Evolutionary conservation across 2,888 invertebrate genomes (phyloP).

Genomic region (Patella ulyssiponensis): DNA sequence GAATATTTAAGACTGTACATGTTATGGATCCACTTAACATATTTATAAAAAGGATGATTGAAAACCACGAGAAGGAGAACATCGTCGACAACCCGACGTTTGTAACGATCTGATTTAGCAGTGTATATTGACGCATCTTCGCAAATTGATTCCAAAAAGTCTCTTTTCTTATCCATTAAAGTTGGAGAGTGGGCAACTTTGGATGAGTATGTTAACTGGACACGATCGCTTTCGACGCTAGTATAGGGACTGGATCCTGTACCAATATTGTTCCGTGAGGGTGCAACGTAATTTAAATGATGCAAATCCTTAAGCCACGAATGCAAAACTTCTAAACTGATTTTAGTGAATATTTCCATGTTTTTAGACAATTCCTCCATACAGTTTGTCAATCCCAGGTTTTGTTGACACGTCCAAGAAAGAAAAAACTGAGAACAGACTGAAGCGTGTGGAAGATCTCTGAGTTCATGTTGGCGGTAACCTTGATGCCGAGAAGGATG

Average conservation of each 20-base stretch:
- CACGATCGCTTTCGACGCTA: too few species aligned
- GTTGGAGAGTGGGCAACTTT: neutral
- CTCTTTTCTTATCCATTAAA: too few species aligned
- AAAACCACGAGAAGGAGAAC: neutral
- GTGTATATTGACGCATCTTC: too few species aligned
- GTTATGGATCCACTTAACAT: neutral
- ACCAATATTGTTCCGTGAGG: too few species aligned
- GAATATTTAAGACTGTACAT: neutral
- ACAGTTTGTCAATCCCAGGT: neutral
- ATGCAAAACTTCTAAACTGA: neutral
- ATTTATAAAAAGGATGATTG: neutral
- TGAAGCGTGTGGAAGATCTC: neutral
- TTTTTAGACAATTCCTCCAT: neutral
- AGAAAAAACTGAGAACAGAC: neutral
- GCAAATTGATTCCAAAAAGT: too few species aligned
- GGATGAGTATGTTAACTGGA: neutral
- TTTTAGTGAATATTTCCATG: neutral
- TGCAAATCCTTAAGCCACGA: neutral
- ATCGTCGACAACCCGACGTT: neutral
- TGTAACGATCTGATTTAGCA: too few species aligned
- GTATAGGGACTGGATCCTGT: too few species aligned
- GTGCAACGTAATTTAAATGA: neutral
- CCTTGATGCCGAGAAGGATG: too few species aligned
- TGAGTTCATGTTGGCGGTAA: too few species aligned
- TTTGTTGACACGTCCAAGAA: neutral